Conservation (phyloP, 2,113 vertebrate genomes). For the Chaetorhynchus papuensis region DNA sequence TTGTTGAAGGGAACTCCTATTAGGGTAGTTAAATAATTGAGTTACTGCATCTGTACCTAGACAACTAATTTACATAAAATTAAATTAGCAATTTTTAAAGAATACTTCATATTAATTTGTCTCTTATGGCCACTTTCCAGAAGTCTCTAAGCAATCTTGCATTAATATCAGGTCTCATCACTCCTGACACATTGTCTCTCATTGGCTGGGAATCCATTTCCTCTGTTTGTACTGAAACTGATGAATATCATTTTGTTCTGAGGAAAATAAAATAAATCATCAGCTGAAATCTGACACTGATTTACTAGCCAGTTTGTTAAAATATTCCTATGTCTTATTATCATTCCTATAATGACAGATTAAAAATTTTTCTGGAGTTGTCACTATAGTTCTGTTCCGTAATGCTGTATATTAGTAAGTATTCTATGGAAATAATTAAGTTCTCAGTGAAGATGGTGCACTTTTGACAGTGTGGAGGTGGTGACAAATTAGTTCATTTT, state of each 20-base stretch:
- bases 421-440: neutral
- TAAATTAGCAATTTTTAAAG: neutral
- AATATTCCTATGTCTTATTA: neutral
- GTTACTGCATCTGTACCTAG: neutral
- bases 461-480: neutral
- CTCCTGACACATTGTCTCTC: neutral
- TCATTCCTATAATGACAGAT: neutral
- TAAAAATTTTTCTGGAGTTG: neutral
- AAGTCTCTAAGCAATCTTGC: neutral
- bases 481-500: neutral
- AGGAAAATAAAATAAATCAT: neutral
- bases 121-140: neutral
- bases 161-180: neutral
- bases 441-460: neutral
- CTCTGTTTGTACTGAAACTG: neutral
- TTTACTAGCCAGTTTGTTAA: neutral
- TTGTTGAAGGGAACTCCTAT: neutral
- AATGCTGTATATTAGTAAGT: neutral
- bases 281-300: neutral
- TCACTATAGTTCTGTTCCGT: neutral
- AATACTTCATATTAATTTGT: neutral
- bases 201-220: neutral
- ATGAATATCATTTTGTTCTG: neutral
- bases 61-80: neutral
- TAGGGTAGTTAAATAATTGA: neutral